A percentile compares a stretch with the other conserved stretches of the same genome.
phyloP scores from a whole-genome alignment of 2,888 invertebrate species.

The Harpalus rubripes region DNA sequence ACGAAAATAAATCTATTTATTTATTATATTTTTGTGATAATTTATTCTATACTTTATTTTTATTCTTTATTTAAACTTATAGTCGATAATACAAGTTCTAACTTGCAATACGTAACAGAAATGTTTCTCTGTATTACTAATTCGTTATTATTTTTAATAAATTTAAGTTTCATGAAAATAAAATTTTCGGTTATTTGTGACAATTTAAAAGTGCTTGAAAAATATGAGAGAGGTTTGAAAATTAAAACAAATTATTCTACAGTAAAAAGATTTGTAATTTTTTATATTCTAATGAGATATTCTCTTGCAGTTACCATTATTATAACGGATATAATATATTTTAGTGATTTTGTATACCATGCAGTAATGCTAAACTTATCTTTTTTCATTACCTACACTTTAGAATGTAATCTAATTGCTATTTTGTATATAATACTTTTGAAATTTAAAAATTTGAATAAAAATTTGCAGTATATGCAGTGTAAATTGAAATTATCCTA shows the following conservation, averaged over 20 bases:
- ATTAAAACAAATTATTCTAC: background rate
- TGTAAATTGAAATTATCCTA: background rate
- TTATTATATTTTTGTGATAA: too few species aligned
- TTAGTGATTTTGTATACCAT: background rate
- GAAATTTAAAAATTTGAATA: slow-evolving; percentile 8
- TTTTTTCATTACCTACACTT: slow-evolving; percentile 6
- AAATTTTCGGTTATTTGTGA: background rate
- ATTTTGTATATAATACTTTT: background rate
- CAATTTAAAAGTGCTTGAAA: background rate
- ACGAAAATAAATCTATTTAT: too few species aligned
- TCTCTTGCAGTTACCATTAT: background rate
- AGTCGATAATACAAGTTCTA: too few species aligned
- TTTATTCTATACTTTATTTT: too few species aligned
- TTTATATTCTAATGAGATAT: slow-evolving; percentile 13
- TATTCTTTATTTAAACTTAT: too few species aligned
- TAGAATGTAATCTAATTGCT: slow-evolving; percentile 8
- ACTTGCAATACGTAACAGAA: too few species aligned
- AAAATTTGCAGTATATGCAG: background rate
- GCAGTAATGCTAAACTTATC: background rate
- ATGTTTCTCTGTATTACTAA: too few species aligned
- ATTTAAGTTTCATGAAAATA: background rate
- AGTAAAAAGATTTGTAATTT: background rate
- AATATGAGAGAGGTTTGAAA: background rate
- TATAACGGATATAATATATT: background rate
- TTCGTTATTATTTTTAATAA: background rate